phyloP scores from a whole-genome alignment of 2,888 invertebrate species.

The Monopis laevigella region DNA sequence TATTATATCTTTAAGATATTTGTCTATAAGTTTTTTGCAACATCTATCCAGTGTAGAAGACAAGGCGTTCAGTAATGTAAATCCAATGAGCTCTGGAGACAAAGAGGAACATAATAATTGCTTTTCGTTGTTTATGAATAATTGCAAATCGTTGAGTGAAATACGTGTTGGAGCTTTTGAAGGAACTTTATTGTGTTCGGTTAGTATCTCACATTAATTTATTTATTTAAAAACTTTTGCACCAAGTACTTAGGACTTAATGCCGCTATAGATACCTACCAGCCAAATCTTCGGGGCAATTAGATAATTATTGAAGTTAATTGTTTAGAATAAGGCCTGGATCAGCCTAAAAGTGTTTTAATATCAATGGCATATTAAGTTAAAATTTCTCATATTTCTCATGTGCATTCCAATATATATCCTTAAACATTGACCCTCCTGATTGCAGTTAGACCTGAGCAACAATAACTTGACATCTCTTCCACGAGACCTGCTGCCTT shows the following conservation, averaged over 20 bases:
- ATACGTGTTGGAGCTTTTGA: slow-evolving; percentile 56
- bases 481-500: slow-evolving; percentile 41
- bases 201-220: too few species aligned
- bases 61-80: slow-evolving; percentile 57
- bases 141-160: slow-evolving; percentile 43
- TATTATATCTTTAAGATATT: slow-evolving; percentile 44
- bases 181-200: slow-evolving; percentile 60
- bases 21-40: slow-evolving; percentile 50
- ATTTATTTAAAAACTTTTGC: too few species aligned
- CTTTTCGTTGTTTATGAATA: slow-evolving; percentile 56
- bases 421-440: too few species aligned
- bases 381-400: too few species aligned
- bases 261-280: too few species aligned
- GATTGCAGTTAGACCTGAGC: slow-evolving; percentile 66
- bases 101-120: slow-evolving; percentile 41
- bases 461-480: slow-evolving; percentile 57
- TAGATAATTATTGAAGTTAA: too few species aligned
- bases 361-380: too few species aligned
- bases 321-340: too few species aligned
- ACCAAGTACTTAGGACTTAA: too few species aligned
- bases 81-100: slow-evolving; percentile 35
- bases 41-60: slow-evolving; percentile 39
- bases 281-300: too few species aligned
- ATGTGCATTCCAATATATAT: too few species aligned
- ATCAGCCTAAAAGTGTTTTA: too few species aligned